Conservation (phyloP, 2,797 vertebrate genomes). For the Dendrocincla fuliginosa region DNA sequence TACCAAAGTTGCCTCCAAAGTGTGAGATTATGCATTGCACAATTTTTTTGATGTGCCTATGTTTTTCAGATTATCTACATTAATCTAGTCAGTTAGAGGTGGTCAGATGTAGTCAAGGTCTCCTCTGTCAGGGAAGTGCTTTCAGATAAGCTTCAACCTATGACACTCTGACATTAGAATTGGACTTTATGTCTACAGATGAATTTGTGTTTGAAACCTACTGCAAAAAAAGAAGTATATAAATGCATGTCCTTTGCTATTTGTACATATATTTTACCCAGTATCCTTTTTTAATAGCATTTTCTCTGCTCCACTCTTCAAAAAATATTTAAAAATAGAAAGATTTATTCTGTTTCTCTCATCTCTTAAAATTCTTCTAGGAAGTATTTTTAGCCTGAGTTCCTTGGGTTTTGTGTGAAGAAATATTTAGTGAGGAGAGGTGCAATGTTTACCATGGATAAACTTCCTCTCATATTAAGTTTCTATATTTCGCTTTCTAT, state of each 20-base stretch:
- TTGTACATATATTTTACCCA: neutral
- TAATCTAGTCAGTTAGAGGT: neutral
- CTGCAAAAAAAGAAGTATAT: neutral
- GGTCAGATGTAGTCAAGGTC: neutral
- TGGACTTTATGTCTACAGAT: neutral
- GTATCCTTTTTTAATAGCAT: neutral
- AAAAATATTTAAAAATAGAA: neutral
- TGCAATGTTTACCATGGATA: neutral
- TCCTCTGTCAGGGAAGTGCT: neutral
- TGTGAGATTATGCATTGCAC: neutral
- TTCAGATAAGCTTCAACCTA: neutral
- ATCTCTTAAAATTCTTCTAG: neutral
- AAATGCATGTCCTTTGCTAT: neutral
- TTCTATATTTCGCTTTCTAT: neutral
- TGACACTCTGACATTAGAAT: neutral
- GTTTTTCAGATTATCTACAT: neutral
- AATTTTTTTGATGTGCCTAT: neutral
- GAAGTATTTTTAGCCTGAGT: neutral
- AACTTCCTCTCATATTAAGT: neutral
- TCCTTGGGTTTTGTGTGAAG: neutral
- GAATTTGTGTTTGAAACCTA: neutral
- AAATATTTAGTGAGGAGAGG: neutral
- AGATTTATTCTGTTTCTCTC: neutral
- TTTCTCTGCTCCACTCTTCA: neutral
- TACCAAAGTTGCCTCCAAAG: neutral